These are phyloP conservation scores for Nephrotoma guestfalica DNA, from an alignment of 2,888 invertebrate genomes.

Conservation along the genomic window DNA sequence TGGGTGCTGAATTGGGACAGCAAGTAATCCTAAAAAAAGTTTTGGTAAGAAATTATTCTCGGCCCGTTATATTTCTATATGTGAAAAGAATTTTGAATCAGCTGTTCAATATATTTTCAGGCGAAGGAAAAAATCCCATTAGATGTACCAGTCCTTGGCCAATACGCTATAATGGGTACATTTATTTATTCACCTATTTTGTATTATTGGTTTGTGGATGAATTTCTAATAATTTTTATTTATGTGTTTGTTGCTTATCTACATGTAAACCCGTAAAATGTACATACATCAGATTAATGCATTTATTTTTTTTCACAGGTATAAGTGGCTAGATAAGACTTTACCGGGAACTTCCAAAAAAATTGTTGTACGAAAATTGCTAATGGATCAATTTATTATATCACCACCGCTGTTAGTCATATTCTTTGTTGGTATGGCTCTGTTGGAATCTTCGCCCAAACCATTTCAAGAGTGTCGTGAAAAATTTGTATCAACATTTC, in stretches of 20 bases:
- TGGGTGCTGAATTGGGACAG: constrained; percentile 66
- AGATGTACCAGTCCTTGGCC: constrained; percentile 37
- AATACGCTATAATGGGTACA: constrained; percentile 47
- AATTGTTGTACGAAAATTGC: constrained; percentile 50
- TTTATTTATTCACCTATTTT: constrained; percentile 43
- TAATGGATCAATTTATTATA: constrained; percentile 60
- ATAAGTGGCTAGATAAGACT: constrained; percentile 57
- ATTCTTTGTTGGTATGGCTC: constrained; percentile 60
- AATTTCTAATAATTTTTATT: constrained; percentile 5
- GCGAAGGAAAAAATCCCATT: constrained; percentile 26
- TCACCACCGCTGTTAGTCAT: constrained; percentile 54
- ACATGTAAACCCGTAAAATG: background rate
- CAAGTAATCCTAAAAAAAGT: constrained; percentile 54
- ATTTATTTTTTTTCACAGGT: constrained; percentile 38
- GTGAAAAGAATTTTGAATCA: background rate
- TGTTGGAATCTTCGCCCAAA: constrained; percentile 56
- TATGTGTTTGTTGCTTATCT: background rate
- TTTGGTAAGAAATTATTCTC: constrained; percentile 37
- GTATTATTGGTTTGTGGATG: constrained; percentile 39
- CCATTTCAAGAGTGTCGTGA: constrained; percentile 52
- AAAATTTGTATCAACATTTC: constrained; percentile 56
- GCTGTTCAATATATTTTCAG: background rate
- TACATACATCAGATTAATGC: background rate
- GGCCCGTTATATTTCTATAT: constrained; percentile 9
- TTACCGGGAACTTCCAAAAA: constrained; percentile 48